Base-by-base conservation (phyloP, 1,140 invertebrate genomes). In the Argopecten irradians region DNA sequence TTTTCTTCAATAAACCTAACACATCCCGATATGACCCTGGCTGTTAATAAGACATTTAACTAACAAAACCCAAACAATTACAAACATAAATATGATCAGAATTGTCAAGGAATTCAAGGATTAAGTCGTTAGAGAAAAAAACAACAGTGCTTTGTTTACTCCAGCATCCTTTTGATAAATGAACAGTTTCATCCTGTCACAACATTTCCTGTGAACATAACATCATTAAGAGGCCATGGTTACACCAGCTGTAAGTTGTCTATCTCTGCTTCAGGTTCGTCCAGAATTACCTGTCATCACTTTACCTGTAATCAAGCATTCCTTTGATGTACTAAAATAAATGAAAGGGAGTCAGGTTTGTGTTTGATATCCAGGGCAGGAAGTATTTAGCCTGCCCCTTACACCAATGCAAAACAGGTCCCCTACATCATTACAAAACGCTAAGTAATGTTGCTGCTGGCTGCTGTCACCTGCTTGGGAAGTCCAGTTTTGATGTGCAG, bases 261-360 rank as follows among this genome's bases (percentile, higher is more conserved):
- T 71, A 71, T 7, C n/a, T 22, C 43, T 19, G 7, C 14, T 71
- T 28, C 55, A 71, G 55, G 55, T 71, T 7, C 2, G 36, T 28
- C 1, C n/a, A 7, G 55, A 16, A 28, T 1, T 28, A 71, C 55
- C 22, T 71, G 55, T 71, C 8, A 71, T 71, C 55, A 71, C 7
- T 71, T 71, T 71, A 71, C 55, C 55, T 71, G 55, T 71, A 71
- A 71, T 71, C 55, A 71, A 71, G 55, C 55, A 71, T 71, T 71
- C 28, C 55, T 71, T 71, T 71, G 55, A 71, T 71, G 55, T 71
- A 71, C 28, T n/a, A 71, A 28, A 71, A 71, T 71, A 71, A 71
- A 71, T 71, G 55, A 28, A 71, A 71, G 22, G 55, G 28, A 22
- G 22, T 22, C 55, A 71, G 16, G 55, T 71, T 8, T 71, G 55